phyloP scores from a whole-genome alignment of 2,888 invertebrate genomes.

The Agrochola lychnidis region DNA sequence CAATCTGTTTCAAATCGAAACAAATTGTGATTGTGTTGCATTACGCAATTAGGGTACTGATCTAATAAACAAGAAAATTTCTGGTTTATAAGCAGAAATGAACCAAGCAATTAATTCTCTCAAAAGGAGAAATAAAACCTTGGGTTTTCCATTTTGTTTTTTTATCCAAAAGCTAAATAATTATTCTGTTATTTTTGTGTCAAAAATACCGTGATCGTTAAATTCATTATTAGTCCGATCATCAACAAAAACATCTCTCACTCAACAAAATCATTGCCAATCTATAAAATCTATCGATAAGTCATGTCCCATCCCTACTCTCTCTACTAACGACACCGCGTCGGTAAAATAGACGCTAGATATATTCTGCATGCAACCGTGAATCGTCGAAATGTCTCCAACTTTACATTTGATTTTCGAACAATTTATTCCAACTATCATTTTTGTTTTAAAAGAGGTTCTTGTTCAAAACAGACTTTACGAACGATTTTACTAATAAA shows the following conservation, averaged over 20 bases:
- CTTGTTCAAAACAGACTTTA: background rate
- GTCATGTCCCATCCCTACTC: conserved; percentile 56
- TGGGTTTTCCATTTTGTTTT: no score
- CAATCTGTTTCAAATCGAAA: no score
- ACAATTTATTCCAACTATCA: conserved; percentile 39
- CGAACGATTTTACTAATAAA: background rate
- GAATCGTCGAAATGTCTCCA: conserved; percentile 56
- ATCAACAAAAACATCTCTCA: background rate
- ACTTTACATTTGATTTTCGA: conserved; percentile 52
- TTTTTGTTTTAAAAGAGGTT: conserved; percentile 7
- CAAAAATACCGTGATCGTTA: no score
- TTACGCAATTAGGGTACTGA: no score
- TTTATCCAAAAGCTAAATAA: no score
- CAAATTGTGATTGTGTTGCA: no score
- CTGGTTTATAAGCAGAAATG: no score
- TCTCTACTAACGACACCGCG: conserved; percentile 61
- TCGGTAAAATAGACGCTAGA: conserved; percentile 63
- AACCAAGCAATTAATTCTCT: no score
- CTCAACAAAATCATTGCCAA: background rate
- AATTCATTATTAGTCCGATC: no score
- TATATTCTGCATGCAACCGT: conserved; percentile 64
- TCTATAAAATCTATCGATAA: conserved; percentile 52
- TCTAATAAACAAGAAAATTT: no score
- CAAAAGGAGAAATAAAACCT: no score
- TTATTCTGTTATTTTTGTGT: no score